Conservation (phyloP, 2,113 vertebrate genomes). For the Reinhardtius hippoglossoides region DNA sequence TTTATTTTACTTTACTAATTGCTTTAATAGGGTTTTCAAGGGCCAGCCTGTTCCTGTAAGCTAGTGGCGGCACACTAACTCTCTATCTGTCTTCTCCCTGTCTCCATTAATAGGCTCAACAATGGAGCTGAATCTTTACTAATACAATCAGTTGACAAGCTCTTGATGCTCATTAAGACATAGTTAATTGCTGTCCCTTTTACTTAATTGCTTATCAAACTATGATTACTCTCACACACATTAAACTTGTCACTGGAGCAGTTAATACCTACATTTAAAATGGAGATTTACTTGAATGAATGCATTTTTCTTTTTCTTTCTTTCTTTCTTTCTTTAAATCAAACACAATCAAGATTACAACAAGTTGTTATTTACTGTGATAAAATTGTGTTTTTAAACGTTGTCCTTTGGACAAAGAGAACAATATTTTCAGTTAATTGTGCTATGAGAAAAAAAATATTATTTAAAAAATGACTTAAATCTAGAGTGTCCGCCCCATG, state of each 20-base stretch:
- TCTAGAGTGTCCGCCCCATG: too few species aligned
- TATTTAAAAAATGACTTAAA: too few species aligned
- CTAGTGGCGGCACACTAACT: slow-evolving; percentile 49
- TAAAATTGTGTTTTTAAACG: too few species aligned
- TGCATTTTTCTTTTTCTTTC: not conserved
- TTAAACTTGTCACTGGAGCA: not conserved
- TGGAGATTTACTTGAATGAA: not conserved
- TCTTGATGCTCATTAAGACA: slow-evolving; percentile 61
- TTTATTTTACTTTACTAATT: slow-evolving; percentile 67
- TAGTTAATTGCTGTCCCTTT: slow-evolving; percentile 63
- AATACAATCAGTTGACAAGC: slow-evolving; percentile 65
- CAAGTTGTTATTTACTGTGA: too few species aligned
- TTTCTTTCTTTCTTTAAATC: not conserved
- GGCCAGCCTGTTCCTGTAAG: slow-evolving; percentile 47
- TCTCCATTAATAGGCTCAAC: slow-evolving; percentile 49
- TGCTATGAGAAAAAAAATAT: too few species aligned
- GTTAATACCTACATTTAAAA: not conserved
- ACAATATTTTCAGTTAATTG: too few species aligned
- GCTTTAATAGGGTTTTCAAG: slow-evolving; percentile 57
- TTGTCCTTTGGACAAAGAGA: too few species aligned
- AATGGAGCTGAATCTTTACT: slow-evolving; percentile 53
- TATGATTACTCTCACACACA: slow-evolving; percentile 19
- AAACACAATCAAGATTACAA: too few species aligned
- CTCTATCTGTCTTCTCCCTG: slow-evolving; percentile 43
- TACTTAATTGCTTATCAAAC: slow-evolving; percentile 43